A percentile compares a stretch with the other conserved stretches of the same genome.
Evolutionary conservation across 1,140 invertebrate species (phyloP).

Genomic region (Drosophila biarmipes): DNA sequence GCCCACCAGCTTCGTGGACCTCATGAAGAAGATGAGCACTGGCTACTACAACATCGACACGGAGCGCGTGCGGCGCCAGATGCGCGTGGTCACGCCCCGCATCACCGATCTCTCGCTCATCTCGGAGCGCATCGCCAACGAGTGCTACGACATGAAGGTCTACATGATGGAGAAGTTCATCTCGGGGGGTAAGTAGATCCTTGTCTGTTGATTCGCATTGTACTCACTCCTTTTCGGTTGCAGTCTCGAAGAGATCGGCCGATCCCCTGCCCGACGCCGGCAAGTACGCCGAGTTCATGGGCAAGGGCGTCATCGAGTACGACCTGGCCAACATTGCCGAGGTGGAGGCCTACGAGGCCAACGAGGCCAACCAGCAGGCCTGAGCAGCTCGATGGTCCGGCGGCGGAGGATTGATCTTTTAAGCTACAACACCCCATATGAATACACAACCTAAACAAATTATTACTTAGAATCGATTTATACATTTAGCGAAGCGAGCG

Average conservation of each 20-base stretch:
- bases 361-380: constrained; percentile 39
- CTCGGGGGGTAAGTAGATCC: constrained; percentile 84
- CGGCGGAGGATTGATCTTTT: constrained; percentile 47
- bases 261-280: constrained; percentile 84
- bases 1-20: constrained; percentile 91
- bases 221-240: constrained; percentile 67
- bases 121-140: constrained; percentile 89
- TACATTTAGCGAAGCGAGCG: constrained; percentile 46
- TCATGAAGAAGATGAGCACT: constrained; percentile 91
- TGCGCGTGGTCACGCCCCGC: constrained; percentile 91
- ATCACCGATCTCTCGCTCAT: constrained; percentile 88
- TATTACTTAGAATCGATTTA: constrained; percentile 68
- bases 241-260: constrained; percentile 90
- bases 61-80: constrained; percentile 90
- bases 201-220: not conserved
- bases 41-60: constrained; percentile 94
- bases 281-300: constrained; percentile 91
- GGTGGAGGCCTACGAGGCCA: constrained; percentile 75
- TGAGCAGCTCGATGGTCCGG: constrained; percentile 6
- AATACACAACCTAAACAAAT: constrained; percentile 45
- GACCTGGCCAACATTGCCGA: constrained; percentile 89
- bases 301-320: constrained; percentile 89
- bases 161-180: constrained; percentile 90
- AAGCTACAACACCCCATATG: constrained; percentile 46
- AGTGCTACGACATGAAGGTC: constrained; percentile 89